Conservation (phyloP, 2,888 invertebrate species). For the Torymus tubicola region DNA sequence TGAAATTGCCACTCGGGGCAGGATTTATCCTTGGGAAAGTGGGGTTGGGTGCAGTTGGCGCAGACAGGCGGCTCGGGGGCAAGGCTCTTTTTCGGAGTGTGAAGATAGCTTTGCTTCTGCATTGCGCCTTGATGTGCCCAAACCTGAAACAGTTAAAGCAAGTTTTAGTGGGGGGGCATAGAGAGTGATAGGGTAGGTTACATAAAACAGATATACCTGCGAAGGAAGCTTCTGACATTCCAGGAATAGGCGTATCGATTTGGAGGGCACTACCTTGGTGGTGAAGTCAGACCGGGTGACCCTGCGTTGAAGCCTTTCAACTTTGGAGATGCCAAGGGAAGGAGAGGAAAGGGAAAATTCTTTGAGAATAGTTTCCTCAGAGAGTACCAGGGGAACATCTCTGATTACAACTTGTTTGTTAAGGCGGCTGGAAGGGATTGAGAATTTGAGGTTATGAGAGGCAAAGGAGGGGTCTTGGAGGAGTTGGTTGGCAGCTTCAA, state of each 20-base stretch:
- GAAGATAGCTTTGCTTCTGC: not conserved
- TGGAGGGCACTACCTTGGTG: no score
- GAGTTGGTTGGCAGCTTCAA: no score
- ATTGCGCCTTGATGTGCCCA: not conserved
- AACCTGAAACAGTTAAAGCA: conserved; percentile 37
- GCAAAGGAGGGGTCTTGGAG: no score
- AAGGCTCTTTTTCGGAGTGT: not conserved
- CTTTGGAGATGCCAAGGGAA: no score
- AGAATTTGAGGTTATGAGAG: no score
- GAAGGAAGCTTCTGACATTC: not conserved
- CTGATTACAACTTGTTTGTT: no score
- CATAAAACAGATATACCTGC: not conserved
- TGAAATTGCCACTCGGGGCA: conserved; percentile 15
- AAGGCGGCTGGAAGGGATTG: no score
- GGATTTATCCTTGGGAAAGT: not conserved
- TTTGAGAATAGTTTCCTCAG: no score
- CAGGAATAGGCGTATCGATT: not conserved
- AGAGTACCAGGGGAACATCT: no score
- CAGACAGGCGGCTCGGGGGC: not conserved
- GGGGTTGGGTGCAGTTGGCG: not conserved
- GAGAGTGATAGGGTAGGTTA: not conserved
- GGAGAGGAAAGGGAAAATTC: no score
- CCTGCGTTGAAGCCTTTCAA: no score
- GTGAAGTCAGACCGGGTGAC: no score
- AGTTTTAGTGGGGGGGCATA: not conserved